Base-by-base conservation (phyloP, 2,797 vertebrate genomes). In the Moxostoma hubbsi region DNA sequence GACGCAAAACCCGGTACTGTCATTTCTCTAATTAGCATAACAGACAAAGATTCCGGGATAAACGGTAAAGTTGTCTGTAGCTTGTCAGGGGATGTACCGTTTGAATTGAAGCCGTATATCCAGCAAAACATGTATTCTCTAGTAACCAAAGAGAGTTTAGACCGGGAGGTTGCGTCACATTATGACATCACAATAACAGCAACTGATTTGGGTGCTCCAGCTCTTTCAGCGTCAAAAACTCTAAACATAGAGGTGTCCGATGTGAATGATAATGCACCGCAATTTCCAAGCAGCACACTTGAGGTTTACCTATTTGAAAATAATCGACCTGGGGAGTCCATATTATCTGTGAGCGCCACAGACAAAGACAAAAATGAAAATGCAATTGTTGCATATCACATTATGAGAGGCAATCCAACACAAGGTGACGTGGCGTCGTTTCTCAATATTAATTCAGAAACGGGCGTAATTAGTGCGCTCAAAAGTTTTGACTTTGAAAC, bases 11-110 rank as follows among this genome's bases (percentile, higher is more conserved):
- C 83, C 1, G 91, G 91, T 0, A 91, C 91, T 0, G 91, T 91
- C 3, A 91, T 96, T 0, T 94, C 94, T 1, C 75, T 94, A 0
- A 91, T 96, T 4, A 95, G 89, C 13, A 88, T 95, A 0, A 89
- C 81, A 1, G 95, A 96, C 16, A 75, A 4, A 0, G 94, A 96
- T 47, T 93, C 94, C 5, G 92, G 90, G 0, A 61, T 73, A 0
- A 95, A 95, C 4, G 94, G 92, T 0, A 92, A 92, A 73, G 87
- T 96, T 7, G 83, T 79, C 0, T 94, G 94, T 67, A 74, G 74
- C 0, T 45, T 94, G 4, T 57, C n/a, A 0, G 63, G 87, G 0
- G 67, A 81, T 0, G n/a, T 86, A 0, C 93, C 93, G 0, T 95
- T 95, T 81, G 86, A 87, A 7, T 65, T 95, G 4, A 85, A 84